Percentiles rank a stretch among this genome's conserved stretches.
Evolutionary conservation across 2,888 invertebrate species (phyloP).

Genomic region (Incurvaria masculella): DNA sequence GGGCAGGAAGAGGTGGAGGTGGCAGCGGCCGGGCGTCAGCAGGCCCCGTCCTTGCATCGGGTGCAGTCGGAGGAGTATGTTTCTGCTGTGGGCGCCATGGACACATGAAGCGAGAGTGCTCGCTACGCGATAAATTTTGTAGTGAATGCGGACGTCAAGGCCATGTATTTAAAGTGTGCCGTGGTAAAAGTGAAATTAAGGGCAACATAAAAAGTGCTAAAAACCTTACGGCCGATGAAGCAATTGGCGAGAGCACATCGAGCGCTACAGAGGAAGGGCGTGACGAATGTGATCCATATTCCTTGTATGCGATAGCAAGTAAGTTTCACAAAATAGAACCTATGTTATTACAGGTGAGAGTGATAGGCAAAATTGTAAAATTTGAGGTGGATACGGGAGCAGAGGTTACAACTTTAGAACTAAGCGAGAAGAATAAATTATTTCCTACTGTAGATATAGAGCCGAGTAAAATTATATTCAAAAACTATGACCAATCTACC

Average conservation of each 20-base stretch:
- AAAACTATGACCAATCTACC: not conserved
- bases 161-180: slow-evolving; percentile 4
- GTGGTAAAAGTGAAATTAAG: not conserved
- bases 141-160: slow-evolving; percentile 9
- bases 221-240: slow-evolving; percentile 4
- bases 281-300: not conserved
- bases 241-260: not conserved
- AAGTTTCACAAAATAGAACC: slow-evolving; percentile 8
- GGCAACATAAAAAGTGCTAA: slow-evolving; percentile 3
- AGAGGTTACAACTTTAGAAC: slow-evolving; percentile 7
- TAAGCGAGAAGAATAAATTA: slow-evolving; percentile 1
- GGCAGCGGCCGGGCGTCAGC: no score
- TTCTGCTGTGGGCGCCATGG: slow-evolving; percentile 7
- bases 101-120: slow-evolving; percentile 7
- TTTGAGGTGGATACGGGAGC: slow-evolving; percentile 10
- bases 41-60: no score
- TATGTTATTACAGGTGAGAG: not conserved
- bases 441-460: slow-evolving; percentile 1
- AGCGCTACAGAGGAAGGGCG: not conserved
- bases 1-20: no score
- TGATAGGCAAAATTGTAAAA: slow-evolving; percentile 2
- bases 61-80: no score
- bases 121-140: slow-evolving; percentile 7
- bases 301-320: not conserved
- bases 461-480: slow-evolving; percentile 4